Evolutionary conservation across 2,888 invertebrate genomes (phyloP).

Genomic region (Latrodectus elegans): DNA sequence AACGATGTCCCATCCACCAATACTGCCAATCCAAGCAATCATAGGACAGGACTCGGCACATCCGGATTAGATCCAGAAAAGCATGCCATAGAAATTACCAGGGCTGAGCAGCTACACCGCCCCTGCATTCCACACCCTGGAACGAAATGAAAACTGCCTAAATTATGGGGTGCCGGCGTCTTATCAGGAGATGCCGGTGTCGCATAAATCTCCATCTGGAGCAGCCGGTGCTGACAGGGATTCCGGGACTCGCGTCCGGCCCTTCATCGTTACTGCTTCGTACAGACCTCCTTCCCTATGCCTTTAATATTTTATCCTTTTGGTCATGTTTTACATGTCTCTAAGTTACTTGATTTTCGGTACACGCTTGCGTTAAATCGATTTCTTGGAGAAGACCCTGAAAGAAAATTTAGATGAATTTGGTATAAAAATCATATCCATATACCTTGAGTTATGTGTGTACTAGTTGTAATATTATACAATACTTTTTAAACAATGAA

Average conservation of each 20-base stretch:
- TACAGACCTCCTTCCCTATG: not conserved
- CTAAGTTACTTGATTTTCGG: not conserved
- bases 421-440: too few relatives aligned
- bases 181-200: slow-evolving; percentile 53
- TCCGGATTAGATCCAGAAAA: slow-evolving; percentile 8
- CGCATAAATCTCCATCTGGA: slow-evolving; percentile 64
- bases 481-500: too few relatives aligned
- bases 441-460: too few relatives aligned
- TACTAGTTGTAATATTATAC: too few relatives aligned
- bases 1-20: slow-evolving; percentile 46
- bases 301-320: slow-evolving; percentile 56
- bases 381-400: not conserved
- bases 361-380: slow-evolving; percentile 5
- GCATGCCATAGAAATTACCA: slow-evolving; percentile 17
- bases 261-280: slow-evolving; percentile 31
- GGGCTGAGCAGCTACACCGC: slow-evolving; percentile 1
- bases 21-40: slow-evolving; percentile 3
- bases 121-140: slow-evolving; percentile 30
- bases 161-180: slow-evolving; percentile 66
- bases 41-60: not conserved
- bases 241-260: slow-evolving; percentile 36
- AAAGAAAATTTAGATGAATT: too few relatives aligned
- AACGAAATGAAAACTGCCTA: slow-evolving; percentile 67
- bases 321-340: slow-evolving; percentile 41
- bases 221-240: slow-evolving; percentile 63